Base-by-base conservation (phyloP, 2,113 vertebrate species). In the Equus quagga region DNA sequence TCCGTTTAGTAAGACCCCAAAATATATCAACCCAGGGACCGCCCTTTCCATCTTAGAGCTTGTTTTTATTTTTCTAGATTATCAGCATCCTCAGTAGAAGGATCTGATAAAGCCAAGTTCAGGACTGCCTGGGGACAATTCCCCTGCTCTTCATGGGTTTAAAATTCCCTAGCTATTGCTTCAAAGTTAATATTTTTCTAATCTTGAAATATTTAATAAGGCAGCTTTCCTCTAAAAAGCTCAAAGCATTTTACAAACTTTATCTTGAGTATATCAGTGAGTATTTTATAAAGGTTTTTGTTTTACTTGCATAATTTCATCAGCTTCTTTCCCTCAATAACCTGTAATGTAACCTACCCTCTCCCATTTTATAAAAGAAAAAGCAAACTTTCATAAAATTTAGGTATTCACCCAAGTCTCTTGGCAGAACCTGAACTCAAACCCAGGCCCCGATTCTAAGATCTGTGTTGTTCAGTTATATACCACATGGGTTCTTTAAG, bases 21-120 rank as follows among this genome's bases (percentile, higher is more conserved):
- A 64, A 76, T 78, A 65, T 41, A 70, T 24, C 76, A 96, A 44
- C 60, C 83, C 73, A 70, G 60, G 41, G 51, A 36, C 46, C 86
- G 79, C 78, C 46, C 62, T 78, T 91, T 67, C 64, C 56, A 41
- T 41, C 62, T 79, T 49, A 86, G 72, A 86, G 26, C 62, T 87
- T 95, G 58, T 41, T 67, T 91, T 44, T 73, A 14, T 72, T 96
- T 93, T 72, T 83, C 64, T 72, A 88, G 72, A 60, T 58, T 28
- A 89, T 95, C 62, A 2, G 21, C 65, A 41, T 94, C 65, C 56
- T 91, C 8, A 2, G 21, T 60, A 19, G 41, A 72, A 92, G 70
- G 13, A 89, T 70, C 58, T 78, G 36, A 78, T 33, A 72, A 88
- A 73, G 33, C 36, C 75, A 62, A 49, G 28, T 81, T 94, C 64